These are phyloP conservation scores for Drosophila pruinosa DNA, from an alignment of 1,140 invertebrate genomes.

Conservation along the genomic window DNA sequence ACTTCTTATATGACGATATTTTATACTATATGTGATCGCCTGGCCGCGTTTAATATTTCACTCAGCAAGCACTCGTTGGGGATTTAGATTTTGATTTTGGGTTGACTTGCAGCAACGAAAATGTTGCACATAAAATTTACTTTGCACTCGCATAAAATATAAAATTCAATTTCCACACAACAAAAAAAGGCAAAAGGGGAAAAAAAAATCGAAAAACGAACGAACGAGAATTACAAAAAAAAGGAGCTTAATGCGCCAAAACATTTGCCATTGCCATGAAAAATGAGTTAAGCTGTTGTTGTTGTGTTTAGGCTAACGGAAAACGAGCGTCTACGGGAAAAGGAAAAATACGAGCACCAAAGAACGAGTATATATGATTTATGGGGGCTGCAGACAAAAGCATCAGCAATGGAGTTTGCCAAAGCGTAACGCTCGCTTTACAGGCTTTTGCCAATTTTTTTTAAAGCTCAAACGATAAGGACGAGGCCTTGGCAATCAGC, in stretches of 20 bases:
- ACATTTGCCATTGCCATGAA: conserved; percentile 56
- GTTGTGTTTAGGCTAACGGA: conserved; percentile 10
- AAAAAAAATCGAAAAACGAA: background rate
- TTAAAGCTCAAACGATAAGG: conserved; percentile 45
- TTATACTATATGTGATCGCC: background rate
- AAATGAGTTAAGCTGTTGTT: conserved; percentile 48
- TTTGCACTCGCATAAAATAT: conserved; percentile 35
- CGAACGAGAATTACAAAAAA: conserved; percentile 38
- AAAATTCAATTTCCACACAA: conserved; percentile 44
- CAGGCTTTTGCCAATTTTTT: conserved; percentile 40
- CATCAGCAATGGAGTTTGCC: conserved; percentile 9
- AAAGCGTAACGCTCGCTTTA: conserved; percentile 42
- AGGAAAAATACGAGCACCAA: conserved; percentile 27
- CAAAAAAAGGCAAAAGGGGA: conserved; percentile 28
- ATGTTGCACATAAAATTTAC: conserved; percentile 56
- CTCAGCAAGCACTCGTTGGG: conserved; percentile 51
- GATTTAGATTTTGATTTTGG: conserved; percentile 45
- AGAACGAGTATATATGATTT: conserved; percentile 63
- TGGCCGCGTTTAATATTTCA: conserved; percentile 52
- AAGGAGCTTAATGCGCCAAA: conserved; percentile 60
- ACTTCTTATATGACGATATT: conserved; percentile 18
- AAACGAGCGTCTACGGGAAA: background rate
- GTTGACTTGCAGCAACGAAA: conserved; percentile 35
- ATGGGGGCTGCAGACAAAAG: conserved; percentile 27
- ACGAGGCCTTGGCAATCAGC: conserved; percentile 63